Evolutionary conservation across 2,888 invertebrate species (phyloP).

Genomic region (Phortica okadai): DNA sequence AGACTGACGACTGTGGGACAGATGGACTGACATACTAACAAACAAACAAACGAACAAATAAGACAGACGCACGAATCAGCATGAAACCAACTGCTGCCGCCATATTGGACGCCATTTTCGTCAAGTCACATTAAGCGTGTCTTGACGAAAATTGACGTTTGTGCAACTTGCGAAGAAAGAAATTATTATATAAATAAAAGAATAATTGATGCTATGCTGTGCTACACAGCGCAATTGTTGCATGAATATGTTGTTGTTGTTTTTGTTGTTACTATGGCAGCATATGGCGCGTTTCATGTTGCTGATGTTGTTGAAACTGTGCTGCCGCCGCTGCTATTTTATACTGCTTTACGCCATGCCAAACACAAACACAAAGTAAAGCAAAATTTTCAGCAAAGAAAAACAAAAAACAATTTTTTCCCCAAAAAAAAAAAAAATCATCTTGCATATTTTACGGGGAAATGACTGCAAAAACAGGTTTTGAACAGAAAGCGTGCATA

Average conservation of each 20-base stretch:
- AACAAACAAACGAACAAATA: neutral
- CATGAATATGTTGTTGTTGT: neutral
- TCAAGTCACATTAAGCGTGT: conserved; percentile 73
- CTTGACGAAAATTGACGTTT: conserved; percentile 70
- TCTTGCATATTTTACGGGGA: conserved; percentile 64
- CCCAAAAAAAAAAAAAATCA: conserved; percentile 40
- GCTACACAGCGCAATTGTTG: neutral
- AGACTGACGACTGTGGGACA: neutral
- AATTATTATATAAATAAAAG: conserved; percentile 70
- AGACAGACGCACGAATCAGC: neutral
- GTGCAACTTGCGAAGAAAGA: conserved; percentile 35
- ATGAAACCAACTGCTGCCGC: conserved; percentile 49
- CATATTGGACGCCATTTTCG: conserved; percentile 73
- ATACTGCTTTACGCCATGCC: neutral
- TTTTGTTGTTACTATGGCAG: neutral
- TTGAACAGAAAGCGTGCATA: conserved; percentile 45
- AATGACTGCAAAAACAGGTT: conserved; percentile 54
- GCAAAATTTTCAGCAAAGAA: conserved; percentile 43
- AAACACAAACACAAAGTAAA: conserved; percentile 29
- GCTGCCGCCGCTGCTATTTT: conserved; percentile 48
- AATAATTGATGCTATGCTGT: conserved; percentile 62
- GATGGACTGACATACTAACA: neutral
- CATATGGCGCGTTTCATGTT: conserved; percentile 1
- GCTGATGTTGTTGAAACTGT: conserved; percentile 44
- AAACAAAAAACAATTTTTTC: conserved; percentile 32